These are phyloP conservation scores for Loris lydekkerianus DNA, from an alignment of 2,797 vertebrate species.

Conservation along the genomic window DNA sequence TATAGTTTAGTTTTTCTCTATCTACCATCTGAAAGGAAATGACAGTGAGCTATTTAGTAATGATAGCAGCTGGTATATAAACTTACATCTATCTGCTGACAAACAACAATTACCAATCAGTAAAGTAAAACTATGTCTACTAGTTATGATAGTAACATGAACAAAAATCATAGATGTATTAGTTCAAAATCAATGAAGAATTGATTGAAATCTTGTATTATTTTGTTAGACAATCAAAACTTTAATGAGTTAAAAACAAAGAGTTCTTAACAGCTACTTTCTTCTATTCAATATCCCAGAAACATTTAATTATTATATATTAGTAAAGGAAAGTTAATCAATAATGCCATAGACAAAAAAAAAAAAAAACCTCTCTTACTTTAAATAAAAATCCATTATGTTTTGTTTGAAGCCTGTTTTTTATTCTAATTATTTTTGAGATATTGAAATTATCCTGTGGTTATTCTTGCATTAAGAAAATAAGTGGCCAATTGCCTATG, in stretches of 20 bases:
- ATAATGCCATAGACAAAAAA: not conserved
- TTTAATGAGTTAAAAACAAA: not conserved
- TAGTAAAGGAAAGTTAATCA: not conserved
- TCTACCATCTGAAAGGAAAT: constrained; percentile 34
- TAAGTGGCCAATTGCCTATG: not conserved
- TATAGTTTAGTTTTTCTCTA: constrained; percentile 33
- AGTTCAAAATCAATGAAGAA: constrained; percentile 7
- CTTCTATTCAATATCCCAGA: not conserved
- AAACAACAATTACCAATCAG: constrained; percentile 50
- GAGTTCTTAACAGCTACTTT: not conserved
- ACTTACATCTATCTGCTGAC: not conserved
- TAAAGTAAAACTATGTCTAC: not conserved
- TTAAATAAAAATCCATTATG: not conserved
- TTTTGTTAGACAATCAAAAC: not conserved
- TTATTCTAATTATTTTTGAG: not conserved
- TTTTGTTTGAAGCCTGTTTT: not conserved
- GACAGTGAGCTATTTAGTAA: constrained; percentile 31
- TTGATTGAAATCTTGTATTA: not conserved
- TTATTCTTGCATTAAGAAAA: not conserved
- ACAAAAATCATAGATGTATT: constrained; percentile 17
- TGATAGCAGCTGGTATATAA: constrained; percentile 32
- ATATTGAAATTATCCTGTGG: not conserved
- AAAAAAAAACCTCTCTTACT: not conserved
- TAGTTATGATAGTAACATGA: not conserved
- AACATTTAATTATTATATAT: not conserved